Conservation (phyloP, 2,888 invertebrate genomes). For the Linnaemya vulpina region DNA sequence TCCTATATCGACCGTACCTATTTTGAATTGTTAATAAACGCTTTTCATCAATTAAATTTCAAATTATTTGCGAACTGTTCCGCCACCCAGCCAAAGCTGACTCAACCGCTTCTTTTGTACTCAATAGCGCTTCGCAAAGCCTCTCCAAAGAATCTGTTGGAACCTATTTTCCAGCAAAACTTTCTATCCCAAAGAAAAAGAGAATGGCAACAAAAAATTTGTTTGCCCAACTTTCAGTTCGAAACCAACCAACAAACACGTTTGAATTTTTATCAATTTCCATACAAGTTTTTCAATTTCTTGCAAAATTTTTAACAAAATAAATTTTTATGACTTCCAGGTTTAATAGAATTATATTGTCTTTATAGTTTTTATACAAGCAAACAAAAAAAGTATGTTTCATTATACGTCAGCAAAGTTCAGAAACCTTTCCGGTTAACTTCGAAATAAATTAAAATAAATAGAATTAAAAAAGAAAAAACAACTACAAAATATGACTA, state of each 20-base stretch:
- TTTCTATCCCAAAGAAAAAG: background rate
- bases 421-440: conserved; percentile 55
- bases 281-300: conserved; percentile 37
- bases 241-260: background rate
- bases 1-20: too few relatives aligned
- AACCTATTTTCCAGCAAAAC: background rate
- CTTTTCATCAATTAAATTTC: too few relatives aligned
- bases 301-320: conserved; percentile 29
- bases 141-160: background rate
- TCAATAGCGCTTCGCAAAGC: too few relatives aligned
- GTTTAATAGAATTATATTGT: conserved; percentile 26
- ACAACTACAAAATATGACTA: conserved; percentile 12
- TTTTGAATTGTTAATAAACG: too few relatives aligned
- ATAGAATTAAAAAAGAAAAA: background rate
- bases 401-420: conserved; percentile 37
- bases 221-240: background rate
- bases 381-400: conserved; percentile 30
- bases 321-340: conserved; percentile 22
- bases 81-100: too few relatives aligned
- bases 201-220: background rate
- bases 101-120: too few relatives aligned
- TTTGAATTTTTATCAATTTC: conserved; percentile 16
- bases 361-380: conserved; percentile 10
- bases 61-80: too few relatives aligned
- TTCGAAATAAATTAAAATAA: too few relatives aligned